Percentiles rank a stretch among this genome's conserved stretches.
Conservation (phyloP, 2,797 vertebrate genomes). For the Clarias laeviceps region DNA sequence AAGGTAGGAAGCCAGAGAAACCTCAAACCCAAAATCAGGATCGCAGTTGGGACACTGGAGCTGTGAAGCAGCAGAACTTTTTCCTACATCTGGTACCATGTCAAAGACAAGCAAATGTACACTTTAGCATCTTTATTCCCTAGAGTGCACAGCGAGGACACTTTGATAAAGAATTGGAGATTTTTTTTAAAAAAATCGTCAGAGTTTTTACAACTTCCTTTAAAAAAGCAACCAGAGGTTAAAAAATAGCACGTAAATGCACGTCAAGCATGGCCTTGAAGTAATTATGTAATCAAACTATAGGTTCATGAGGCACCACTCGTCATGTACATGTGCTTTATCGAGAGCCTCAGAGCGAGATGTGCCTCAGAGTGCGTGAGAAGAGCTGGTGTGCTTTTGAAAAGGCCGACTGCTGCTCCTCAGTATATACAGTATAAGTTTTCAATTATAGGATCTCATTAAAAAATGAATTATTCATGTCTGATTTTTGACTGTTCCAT, state of each 20-base stretch:
- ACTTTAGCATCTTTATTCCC: not conserved
- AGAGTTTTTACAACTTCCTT: not conserved
- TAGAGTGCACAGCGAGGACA: not conserved
- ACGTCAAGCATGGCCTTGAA: not conserved
- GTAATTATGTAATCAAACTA: not conserved
- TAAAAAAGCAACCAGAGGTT: not conserved
- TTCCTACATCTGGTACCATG: not conserved
- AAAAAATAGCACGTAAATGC: not conserved
- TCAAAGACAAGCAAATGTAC: not conserved
- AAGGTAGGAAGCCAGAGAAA: no score
- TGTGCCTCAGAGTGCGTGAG: conserved; percentile 6
- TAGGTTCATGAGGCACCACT: not conserved
- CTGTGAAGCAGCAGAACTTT: not conserved
- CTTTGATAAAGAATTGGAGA: not conserved
- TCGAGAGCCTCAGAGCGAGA: not conserved
- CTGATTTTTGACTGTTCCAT: not conserved
- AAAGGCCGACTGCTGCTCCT: conserved; percentile 5
- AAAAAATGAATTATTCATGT: conserved; percentile 32
- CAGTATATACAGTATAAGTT: not conserved
- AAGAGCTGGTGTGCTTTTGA: conserved; percentile 1
- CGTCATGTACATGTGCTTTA: not conserved
- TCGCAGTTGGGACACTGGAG: not conserved
- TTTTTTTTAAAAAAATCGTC: not conserved
- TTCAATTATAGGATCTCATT: conserved; percentile 8
- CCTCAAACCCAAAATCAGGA: not conserved